Evolutionary conservation across 2,888 invertebrate genomes (phyloP), one percentile per base, ranked within the genome.

Genomic region (Cistogaster globosa): DNA sequence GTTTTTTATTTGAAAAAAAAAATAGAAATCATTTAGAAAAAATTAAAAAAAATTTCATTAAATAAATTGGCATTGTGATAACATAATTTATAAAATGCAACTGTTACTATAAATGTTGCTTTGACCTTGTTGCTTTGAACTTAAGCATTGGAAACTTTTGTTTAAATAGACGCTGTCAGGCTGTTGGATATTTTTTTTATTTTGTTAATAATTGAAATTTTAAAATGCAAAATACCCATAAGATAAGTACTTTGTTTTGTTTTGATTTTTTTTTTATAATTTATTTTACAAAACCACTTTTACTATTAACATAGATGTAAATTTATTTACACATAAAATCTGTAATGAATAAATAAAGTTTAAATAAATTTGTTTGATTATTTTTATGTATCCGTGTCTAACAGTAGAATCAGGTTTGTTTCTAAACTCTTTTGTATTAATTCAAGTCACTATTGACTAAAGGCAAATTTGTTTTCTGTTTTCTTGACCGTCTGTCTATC

Each of bases 381-480:
- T 8, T 65, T 20, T 26, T 32, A 14, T 38, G 7, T 69, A n/a
- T 42, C 12, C 22, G 3, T 36, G 8, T 48, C 18, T 22, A 62
- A 79, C 74, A 74, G 62, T 69, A 74, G 62, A 74, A 79, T 74
- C 74, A 79, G 22, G 83, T 83, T 77, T 79, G 58, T 83, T 58
- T 63, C 69, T 75, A 63, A 79, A 75, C 51, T 79, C 74, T 75
- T 79, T 69, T 14, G 74, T 79, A 69, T 79, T 77, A 14, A 32
- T 76, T 36, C 20, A 12, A n/a, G 20, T 51, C 36, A 18, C 12
- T 48, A 42, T 5, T 9, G 1, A 16, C 48, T 20, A n/a, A 62
- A 55, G 57, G 18, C 26, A 65, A 58, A 67, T 55, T 77, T 42
- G 16, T 77, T 51, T 26, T 26, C 26, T 42, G 18, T 76, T 67